Evolutionary conservation across 2,888 invertebrate genomes (phyloP).

Genomic region (Erannis defoliaria): DNA sequence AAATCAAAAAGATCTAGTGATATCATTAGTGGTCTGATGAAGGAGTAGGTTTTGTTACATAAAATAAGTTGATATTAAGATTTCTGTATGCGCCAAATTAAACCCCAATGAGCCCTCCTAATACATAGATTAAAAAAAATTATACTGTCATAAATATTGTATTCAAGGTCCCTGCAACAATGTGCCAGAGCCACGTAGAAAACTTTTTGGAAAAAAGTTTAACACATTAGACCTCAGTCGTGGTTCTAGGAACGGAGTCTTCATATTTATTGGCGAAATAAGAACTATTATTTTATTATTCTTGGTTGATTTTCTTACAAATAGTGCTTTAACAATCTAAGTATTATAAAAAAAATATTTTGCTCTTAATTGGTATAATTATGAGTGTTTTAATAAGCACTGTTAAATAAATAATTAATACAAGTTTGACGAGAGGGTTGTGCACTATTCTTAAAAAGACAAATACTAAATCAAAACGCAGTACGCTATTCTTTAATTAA

Average conservation of each 20-base stretch:
- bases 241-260: conserved; percentile 54
- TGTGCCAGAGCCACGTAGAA: conserved; percentile 32
- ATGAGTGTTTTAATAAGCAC: no score
- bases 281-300: conserved; percentile 36
- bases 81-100: no score
- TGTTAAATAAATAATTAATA: no score
- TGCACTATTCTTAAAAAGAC: no score
- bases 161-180: conserved; percentile 24
- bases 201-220: conserved; percentile 33
- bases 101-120: not conserved
- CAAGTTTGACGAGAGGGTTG: no score
- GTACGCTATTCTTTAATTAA: not conserved
- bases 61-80: not conserved
- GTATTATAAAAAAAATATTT: no score
- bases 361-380: no score
- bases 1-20: not conserved
- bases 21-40: not conserved
- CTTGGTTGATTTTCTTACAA: conserved; percentile 2
- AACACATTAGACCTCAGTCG: conserved; percentile 59
- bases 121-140: conserved; percentile 14
- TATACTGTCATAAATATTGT: conserved; percentile 22
- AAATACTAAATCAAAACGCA: no score
- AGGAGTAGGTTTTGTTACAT: not conserved
- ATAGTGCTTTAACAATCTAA: not conserved
- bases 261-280: conserved; percentile 58